Conservation (phyloP, 1,140 invertebrate species). For the Heliconius eleuchia region DNA sequence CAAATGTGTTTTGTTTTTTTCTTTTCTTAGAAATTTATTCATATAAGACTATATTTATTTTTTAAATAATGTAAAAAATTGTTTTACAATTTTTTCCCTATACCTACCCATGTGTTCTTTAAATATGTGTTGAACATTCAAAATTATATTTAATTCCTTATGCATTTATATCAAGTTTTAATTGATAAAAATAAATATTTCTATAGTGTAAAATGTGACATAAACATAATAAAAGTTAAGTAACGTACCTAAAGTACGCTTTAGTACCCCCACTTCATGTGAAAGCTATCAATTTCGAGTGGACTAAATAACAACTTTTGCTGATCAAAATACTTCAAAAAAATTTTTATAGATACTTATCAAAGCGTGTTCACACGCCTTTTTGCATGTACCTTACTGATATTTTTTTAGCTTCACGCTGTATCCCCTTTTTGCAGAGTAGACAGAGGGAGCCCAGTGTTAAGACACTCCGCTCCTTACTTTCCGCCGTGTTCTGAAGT, state of each 20-base stretch:
- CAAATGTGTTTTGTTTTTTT: not conserved
- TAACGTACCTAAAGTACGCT: not conserved
- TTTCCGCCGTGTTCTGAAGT: no score
- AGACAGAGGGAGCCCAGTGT: no score
- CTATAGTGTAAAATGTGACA: not conserved
- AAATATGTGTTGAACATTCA: not conserved
- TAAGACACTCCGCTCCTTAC: no score
- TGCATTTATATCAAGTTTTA: not conserved
- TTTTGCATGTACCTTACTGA: not conserved
- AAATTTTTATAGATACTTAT: not conserved
- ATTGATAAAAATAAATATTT: not conserved
- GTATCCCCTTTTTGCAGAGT: not conserved
- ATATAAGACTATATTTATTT: not conserved
- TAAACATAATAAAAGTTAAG: not conserved
- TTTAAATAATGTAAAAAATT: no score
- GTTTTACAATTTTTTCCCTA: no score
- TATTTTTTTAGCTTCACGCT: not conserved
- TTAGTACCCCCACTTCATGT: not conserved
- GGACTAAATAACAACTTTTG: conserved; percentile 5
- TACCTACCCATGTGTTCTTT: no score
- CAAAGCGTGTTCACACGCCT: not conserved
- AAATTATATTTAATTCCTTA: not conserved
- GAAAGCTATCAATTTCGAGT: conserved; percentile 2
- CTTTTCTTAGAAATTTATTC: not conserved
- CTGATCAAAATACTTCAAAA: not conserved